A percentile compares a stretch with the other conserved stretches of the same genome.
These are phyloP conservation scores for Lordiphosa stackelbergi DNA, from an alignment of 1,140 invertebrate species.

Conservation along the genomic window DNA sequence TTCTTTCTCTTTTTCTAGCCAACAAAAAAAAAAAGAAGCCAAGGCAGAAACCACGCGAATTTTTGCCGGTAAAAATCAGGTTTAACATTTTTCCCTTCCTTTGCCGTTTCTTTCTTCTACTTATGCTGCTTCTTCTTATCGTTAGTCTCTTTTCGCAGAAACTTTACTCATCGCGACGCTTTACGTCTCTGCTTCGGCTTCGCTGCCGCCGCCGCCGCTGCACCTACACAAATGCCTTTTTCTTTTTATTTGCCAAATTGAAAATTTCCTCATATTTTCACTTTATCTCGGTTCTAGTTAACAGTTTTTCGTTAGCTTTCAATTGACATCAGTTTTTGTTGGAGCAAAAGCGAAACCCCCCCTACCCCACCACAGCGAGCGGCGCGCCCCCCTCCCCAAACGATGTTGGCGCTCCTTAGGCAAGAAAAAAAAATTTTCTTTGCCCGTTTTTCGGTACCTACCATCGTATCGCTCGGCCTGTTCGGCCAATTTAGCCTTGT, in stretches of 20 bases:
- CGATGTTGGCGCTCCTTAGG: slow-evolving; percentile 52
- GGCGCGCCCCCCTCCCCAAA: slow-evolving; percentile 61
- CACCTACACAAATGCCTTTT: slow-evolving; percentile 49
- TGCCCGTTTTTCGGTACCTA: slow-evolving; percentile 79
- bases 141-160: slow-evolving; percentile 62
- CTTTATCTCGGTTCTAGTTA: background rate
- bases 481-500: slow-evolving; percentile 97
- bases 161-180: slow-evolving; percentile 69
- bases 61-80: slow-evolving; percentile 75
- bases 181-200: slow-evolving; percentile 40
- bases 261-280: slow-evolving; percentile 39
- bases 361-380: slow-evolving; percentile 48
- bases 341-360: slow-evolving; percentile 37
- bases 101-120: slow-evolving; percentile 29
- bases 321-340: slow-evolving; percentile 22
- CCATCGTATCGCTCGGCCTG: slow-evolving; percentile 97
- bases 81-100: slow-evolving; percentile 57
- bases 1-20: slow-evolving; percentile 36
- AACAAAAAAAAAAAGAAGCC: slow-evolving; percentile 16
- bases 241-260: slow-evolving; percentile 31
- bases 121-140: slow-evolving; percentile 43
- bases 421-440: slow-evolving; percentile 46
- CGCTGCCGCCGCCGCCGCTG: slow-evolving; percentile 31
- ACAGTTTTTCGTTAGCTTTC: slow-evolving; percentile 14
- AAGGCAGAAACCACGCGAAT: slow-evolving; percentile 68